phyloP scores from a whole-genome alignment of 2,888 invertebrate genomes.

The Uropetala carovei region DNA sequence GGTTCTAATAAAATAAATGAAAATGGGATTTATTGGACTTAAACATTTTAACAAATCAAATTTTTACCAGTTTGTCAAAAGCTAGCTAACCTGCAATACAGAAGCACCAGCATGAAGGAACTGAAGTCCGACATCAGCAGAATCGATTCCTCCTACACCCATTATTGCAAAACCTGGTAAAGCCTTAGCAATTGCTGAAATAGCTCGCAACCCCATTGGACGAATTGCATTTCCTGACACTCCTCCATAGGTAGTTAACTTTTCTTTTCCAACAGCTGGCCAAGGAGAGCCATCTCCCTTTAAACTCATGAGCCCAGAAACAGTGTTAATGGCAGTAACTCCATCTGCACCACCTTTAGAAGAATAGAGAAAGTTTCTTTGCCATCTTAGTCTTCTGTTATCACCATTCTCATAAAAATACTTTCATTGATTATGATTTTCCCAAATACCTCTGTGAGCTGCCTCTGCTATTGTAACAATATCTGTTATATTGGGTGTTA shows the following conservation, averaged over 20 bases:
- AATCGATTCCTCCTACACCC: conserved; percentile 98
- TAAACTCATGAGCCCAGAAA: conserved; percentile 95
- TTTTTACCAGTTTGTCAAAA: not conserved
- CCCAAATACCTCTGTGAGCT: conserved; percentile 85
- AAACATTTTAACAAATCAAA: no score
- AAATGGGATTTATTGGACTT: no score
- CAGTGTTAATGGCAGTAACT: conserved; percentile 98
- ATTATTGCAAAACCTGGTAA: conserved; percentile 94
- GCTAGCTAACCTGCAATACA: conserved; percentile 85
- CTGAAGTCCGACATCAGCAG: conserved; percentile 96
- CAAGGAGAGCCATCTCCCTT: conserved; percentile 89
- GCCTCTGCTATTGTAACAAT: conserved; percentile 93
- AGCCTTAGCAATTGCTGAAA: conserved; percentile 90
- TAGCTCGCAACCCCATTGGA: conserved; percentile 94
- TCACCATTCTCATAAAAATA: not conserved
- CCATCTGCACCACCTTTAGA: conserved; percentile 90
- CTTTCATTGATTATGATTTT: not conserved
- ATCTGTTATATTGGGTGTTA: conserved; percentile 98
- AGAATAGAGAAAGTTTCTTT: not conserved
- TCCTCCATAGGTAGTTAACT: conserved; percentile 94
- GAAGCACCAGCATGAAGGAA: conserved; percentile 96
- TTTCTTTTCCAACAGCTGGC: conserved; percentile 90
- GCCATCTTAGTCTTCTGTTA: not conserved
- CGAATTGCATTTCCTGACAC: conserved; percentile 96
- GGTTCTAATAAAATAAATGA: no score